Conservation (phyloP, 2,888 invertebrate genomes). For the Tenthredo livida region DNA sequence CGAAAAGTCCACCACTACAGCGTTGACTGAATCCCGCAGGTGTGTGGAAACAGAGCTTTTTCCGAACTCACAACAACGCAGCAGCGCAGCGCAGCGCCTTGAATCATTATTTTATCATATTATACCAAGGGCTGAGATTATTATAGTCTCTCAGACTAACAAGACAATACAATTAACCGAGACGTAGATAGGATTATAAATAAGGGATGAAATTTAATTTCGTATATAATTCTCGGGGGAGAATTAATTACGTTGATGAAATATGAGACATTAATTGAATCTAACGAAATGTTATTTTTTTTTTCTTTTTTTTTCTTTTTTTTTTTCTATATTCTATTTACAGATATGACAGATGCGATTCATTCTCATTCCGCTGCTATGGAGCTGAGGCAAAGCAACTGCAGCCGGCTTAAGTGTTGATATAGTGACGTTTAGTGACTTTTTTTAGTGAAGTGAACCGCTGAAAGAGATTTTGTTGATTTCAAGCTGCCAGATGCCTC, state of each 20-base stretch:
- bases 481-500: slow-evolving; percentile 14
- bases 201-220: background rate
- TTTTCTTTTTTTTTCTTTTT: background rate
- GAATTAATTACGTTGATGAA: background rate
- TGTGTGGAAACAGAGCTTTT: background rate
- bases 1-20: background rate
- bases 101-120: slow-evolving; percentile 7
- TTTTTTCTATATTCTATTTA: background rate
- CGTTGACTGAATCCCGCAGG: background rate
- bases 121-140: background rate
- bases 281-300: background rate
- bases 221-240: background rate
- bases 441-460: slow-evolving; percentile 38
- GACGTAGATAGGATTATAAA: background rate
- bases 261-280: background rate
- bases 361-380: slow-evolving; percentile 21
- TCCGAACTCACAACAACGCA: background rate
- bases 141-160: background rate
- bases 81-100: background rate
- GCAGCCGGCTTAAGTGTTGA: slow-evolving; percentile 15
- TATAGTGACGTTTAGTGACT: slow-evolving; percentile 49
- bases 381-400: slow-evolving; percentile 34
- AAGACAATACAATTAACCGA: background rate
- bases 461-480: background rate
- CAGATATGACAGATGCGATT: slow-evolving; percentile 35